Percentiles rank a stretch among this genome's conserved stretches.
Evolutionary conservation across 53 echinoderm and acorn worm genomes (phyloP).

Genomic region (Crossaster papposus): DNA sequence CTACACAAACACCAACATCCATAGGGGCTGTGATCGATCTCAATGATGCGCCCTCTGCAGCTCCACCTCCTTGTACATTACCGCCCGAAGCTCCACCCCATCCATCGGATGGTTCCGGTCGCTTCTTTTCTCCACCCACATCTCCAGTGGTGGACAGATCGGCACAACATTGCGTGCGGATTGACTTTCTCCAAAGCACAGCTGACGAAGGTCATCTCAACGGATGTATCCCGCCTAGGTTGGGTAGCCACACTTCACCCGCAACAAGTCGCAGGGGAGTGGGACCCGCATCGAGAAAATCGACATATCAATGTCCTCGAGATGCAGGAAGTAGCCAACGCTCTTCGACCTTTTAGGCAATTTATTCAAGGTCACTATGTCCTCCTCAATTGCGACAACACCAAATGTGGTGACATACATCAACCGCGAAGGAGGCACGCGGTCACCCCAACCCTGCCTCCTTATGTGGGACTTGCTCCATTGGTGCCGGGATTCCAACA

Average conservation of each 20-base stretch:
- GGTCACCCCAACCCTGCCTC: constrained; percentile 20
- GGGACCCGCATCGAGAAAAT: background rate
- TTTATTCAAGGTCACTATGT: background rate
- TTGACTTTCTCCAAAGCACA: background rate
- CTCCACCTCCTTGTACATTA: constrained; percentile 48
- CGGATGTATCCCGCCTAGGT: constrained; percentile 18
- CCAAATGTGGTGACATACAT: constrained; percentile 60
- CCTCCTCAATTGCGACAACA: constrained; percentile 52
- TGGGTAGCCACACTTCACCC: constrained; percentile 7
- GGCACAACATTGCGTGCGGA: background rate
- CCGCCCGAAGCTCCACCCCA: background rate
- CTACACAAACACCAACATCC: constrained; percentile 8
- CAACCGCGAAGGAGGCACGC: constrained; percentile 57
- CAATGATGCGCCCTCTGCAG: constrained; percentile 28
- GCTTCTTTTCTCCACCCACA: background rate
- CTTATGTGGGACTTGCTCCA: constrained; percentile 25
- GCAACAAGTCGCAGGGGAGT: background rate
- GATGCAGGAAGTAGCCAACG: constrained; percentile 14
- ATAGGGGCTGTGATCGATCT: constrained; percentile 22
- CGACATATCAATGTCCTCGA: constrained; percentile 31
- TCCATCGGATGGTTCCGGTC: constrained; percentile 1
- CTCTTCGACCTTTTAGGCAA: background rate
- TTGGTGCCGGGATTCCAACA: constrained; percentile 37
- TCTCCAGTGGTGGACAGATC: constrained; percentile 46
- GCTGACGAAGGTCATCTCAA: background rate